phyloP scores from a whole-genome alignment of 2,113 vertebrate genomes.

The Silurus meridionalis region DNA sequence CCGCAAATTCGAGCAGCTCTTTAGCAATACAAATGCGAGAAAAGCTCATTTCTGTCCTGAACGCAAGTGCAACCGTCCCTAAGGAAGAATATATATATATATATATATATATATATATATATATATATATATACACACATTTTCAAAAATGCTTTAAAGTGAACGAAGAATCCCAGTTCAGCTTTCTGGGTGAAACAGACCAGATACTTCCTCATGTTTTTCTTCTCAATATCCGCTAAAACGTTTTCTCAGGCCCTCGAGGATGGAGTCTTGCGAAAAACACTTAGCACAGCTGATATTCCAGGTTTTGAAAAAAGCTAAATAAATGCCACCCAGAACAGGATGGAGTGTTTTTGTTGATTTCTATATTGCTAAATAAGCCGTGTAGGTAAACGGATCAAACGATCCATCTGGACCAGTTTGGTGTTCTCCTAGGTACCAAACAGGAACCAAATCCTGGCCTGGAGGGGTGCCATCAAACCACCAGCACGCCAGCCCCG shows the following conservation, averaged over 20 bases:
- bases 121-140: background rate
- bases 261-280: background rate
- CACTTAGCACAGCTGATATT: background rate
- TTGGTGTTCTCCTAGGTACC: background rate
- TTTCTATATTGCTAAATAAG: background rate
- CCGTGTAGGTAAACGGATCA: background rate
- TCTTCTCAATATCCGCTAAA: background rate
- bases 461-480: background rate
- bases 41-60: too few species aligned
- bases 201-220: background rate
- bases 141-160: background rate
- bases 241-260: background rate
- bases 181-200: background rate
- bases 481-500: too few species aligned
- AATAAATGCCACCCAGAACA: background rate
- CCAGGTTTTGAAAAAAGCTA: background rate
- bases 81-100: too few species aligned
- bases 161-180: background rate
- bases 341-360: background rate
- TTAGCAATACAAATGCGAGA: background rate
- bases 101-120: too few species aligned
- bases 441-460: slow-evolving; percentile 4
- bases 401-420: background rate
- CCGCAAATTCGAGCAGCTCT: background rate
- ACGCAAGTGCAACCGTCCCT: too few species aligned